Conservation (phyloP, 2,888 invertebrate species). For the Lepeophtheirus nordmannii region DNA sequence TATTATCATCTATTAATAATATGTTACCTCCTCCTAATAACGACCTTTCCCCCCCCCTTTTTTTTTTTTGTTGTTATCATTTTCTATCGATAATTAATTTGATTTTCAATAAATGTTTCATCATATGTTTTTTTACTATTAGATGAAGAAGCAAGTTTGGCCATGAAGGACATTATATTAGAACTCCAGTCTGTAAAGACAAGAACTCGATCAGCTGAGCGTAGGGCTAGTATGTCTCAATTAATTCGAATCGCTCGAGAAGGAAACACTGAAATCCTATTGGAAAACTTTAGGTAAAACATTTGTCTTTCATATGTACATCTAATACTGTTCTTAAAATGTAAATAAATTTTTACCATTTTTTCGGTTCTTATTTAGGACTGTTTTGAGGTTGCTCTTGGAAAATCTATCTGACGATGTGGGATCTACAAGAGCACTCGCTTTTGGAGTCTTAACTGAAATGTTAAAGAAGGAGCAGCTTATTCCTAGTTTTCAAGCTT, state of each 20-base stretch:
- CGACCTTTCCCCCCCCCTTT: too few species aligned
- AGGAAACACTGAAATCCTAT: slow-evolving; percentile 37
- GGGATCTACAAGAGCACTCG: slow-evolving; percentile 39
- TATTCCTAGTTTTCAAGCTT: slow-evolving; percentile 63
- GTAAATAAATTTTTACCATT: slow-evolving; percentile 31
- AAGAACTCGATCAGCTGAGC: slow-evolving; percentile 28
- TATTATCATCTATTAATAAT: too few species aligned
- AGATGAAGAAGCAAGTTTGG: slow-evolving; percentile 14
- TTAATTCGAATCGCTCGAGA: slow-evolving; percentile 38
- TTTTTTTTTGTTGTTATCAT: too few species aligned
- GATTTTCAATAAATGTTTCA: too few species aligned
- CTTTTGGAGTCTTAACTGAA: slow-evolving; percentile 65
- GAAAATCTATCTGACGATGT: slow-evolving; percentile 53
- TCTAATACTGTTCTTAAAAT: slow-evolving; percentile 18
- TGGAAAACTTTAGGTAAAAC: slow-evolving; percentile 38
- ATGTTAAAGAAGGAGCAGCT: slow-evolving; percentile 62
- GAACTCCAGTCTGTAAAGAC: slow-evolving; percentile 26
- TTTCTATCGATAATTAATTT: too few species aligned
- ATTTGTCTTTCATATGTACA: not conserved
- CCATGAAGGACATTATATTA: slow-evolving; percentile 29
- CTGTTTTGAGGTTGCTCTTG: slow-evolving; percentile 53
- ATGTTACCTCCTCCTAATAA: too few species aligned
- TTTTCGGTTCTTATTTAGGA: slow-evolving; percentile 34
- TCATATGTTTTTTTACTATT: not conserved
- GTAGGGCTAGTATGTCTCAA: slow-evolving; percentile 34